phyloP scores from a whole-genome alignment of 2,113 vertebrate species.

The Passer domesticus region DNA sequence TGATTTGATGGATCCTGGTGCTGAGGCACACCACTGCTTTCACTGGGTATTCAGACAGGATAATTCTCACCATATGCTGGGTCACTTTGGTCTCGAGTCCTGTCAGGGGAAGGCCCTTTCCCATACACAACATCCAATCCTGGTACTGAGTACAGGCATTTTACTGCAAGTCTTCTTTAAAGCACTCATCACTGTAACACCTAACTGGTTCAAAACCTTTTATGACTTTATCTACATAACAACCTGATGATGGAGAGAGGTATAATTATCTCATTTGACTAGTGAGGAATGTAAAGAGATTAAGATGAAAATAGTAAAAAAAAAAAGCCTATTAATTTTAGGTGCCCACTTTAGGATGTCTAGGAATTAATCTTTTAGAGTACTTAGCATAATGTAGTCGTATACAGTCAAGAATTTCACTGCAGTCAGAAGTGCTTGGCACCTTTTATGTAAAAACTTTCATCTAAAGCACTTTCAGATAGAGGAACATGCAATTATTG shows the following conservation, averaged over 20 bases:
- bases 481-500: neutral
- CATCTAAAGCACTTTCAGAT: neutral
- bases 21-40: neutral
- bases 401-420: neutral
- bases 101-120: neutral
- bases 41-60: neutral
- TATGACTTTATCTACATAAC: neutral
- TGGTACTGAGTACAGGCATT: neutral
- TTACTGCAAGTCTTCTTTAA: neutral
- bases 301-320: neutral
- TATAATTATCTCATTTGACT: conserved; percentile 26
- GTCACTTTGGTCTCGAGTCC: neutral
- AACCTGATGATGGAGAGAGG: neutral
- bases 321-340: neutral
- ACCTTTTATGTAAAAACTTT: neutral
- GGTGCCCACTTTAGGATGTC: conserved; percentile 12
- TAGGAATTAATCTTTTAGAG: conserved; percentile 26
- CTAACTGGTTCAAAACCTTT: neutral
- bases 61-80: neutral
- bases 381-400: neutral
- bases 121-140: neutral
- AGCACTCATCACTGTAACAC: neutral
- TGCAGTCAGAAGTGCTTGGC: neutral
- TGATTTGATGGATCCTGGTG: neutral
- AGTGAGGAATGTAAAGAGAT: neutral